Base-by-base conservation (phyloP, 2,888 invertebrate genomes). In the Dicranocentrus wangi region DNA sequence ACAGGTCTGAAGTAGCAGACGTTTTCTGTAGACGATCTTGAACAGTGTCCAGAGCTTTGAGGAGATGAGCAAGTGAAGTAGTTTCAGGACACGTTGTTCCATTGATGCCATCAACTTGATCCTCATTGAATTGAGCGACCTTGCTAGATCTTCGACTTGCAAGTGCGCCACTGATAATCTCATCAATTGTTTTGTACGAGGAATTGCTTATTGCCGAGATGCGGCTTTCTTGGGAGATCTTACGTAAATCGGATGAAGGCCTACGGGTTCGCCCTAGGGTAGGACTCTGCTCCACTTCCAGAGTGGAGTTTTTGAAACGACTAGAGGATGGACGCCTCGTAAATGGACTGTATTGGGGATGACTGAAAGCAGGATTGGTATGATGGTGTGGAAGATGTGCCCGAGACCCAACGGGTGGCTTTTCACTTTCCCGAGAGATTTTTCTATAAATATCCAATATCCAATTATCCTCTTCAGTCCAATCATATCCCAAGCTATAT, bases 21-120 rank as follows among this genome's bases (percentile, higher is more conserved):
- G 78, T 60, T 25, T 75, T 82, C 13, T 76, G 60, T 0, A 86
- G 79, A 32, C 82, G 80, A 15, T 85, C 82, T 84, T 92, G 92
- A 28, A 95, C 90, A n/a, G 92, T 91, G 61, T 94, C 93, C 63
- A 95, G 89, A 0, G 94, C 94, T 75, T 94, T 90, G 27, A 95
- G 91, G 71, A 95, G 91, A 89, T 95, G 95, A 0, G 94, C 95
- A 15, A 95, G 91, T 23, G 94, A 94, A 0, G 95, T 95, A 87
- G 94, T 93, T 88, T 95, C 95, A 73, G 95, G 69, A 19, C 83
- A 82, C n/a, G 82, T 51, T 15, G 65, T 83, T 17, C 23, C 51
- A 10, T 58, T 55, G 7, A 32, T 47, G 47, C 10, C 47, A 61
- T 55, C 55, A 28, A 61, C 61, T 28, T 61, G 28, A 32, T 61